These are phyloP conservation scores for Parelbella ahira DNA, from an alignment of 2,888 invertebrate species.

Conservation along the genomic window DNA sequence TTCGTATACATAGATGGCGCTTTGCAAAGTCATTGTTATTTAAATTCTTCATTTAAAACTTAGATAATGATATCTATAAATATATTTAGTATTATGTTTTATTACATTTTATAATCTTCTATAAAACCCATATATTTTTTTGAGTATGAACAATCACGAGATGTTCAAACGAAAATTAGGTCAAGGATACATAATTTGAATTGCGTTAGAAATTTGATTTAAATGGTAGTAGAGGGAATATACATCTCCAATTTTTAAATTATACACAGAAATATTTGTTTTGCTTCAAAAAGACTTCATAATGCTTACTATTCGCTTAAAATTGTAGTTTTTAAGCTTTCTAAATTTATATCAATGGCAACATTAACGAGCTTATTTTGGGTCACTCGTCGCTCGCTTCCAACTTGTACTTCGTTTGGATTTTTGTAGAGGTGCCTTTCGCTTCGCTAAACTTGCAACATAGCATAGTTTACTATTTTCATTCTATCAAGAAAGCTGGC, in stretches of 20 bases:
- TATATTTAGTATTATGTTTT: too few relatives aligned
- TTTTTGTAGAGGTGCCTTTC: constrained; percentile 79
- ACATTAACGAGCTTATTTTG: constrained; percentile 78
- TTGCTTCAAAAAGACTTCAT: neutral
- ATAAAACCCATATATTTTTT: too few relatives aligned
- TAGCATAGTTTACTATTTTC: constrained; percentile 76
- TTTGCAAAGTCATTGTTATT: too few relatives aligned
- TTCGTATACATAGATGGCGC: too few relatives aligned
- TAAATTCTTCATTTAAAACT: too few relatives aligned
- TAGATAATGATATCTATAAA: too few relatives aligned
- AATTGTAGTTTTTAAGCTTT: constrained; percentile 51
- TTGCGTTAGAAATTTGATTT: constrained; percentile 27
- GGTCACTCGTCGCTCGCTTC: constrained; percentile 69
- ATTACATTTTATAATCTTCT: too few relatives aligned
- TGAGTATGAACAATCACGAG: constrained; percentile 55
- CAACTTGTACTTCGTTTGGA: constrained; percentile 74
- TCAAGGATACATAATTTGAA: constrained; percentile 53
- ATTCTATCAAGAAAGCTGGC: constrained; percentile 75
- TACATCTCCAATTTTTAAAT: neutral
- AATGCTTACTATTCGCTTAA: neutral
- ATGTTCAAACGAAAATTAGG: constrained; percentile 45
- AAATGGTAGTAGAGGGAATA: neutral
- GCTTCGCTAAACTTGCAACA: constrained; percentile 80
- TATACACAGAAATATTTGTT: neutral
- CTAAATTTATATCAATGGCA: constrained; percentile 57